Evolutionary conservation across 2,888 invertebrate species (phyloP), one percentile per base, ranked within the genome.

Genomic region (Watsonalla cultraria): DNA sequence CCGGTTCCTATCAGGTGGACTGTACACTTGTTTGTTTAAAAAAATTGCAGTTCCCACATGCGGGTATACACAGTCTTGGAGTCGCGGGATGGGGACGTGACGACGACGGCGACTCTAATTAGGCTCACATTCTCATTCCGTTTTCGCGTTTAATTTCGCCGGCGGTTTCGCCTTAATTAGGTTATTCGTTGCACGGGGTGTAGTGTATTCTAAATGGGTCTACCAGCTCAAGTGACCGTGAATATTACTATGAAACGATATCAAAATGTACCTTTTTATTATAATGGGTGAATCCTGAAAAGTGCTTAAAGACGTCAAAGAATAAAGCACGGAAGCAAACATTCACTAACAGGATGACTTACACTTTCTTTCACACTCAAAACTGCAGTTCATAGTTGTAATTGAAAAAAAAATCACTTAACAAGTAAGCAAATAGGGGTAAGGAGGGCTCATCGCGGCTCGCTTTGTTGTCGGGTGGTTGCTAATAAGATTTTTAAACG

Each of bases 71-170:
- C 11, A 11, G 8, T 11, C 11, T 42, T 8, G 11, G 11, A 5
- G 11, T 0, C 11, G 11, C 11, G 42, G 42, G 8, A 42, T 11
- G 8, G 11, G 42, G 11, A 11, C 42, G 42, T 7, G 24, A 34
- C 45, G 51, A 51, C 45, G 62, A 64, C 57, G 62, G 65, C 82
- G 79, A 78, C 86, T 87, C 91, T 92, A 92, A 92, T 92, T 92
- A 92, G 91, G 86, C 89, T 90, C 90, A 91, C 89, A 91, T 92
- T 92, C 91, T 90, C 91, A 86, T 91, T 91, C 87, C 86, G 89
- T 91, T 92, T 90, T 90, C 90, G 86, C 90, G 89, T 92, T 91
- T 92, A 92, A 92, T 92, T 92, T 90, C 80, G 86, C 83, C 80
- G 79, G 90, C 84, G 91, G 91, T 92, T 88, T 85, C 78, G 83